Base-by-base conservation (phyloP, 2,113 vertebrate species). In the Eurystomus gularis region DNA sequence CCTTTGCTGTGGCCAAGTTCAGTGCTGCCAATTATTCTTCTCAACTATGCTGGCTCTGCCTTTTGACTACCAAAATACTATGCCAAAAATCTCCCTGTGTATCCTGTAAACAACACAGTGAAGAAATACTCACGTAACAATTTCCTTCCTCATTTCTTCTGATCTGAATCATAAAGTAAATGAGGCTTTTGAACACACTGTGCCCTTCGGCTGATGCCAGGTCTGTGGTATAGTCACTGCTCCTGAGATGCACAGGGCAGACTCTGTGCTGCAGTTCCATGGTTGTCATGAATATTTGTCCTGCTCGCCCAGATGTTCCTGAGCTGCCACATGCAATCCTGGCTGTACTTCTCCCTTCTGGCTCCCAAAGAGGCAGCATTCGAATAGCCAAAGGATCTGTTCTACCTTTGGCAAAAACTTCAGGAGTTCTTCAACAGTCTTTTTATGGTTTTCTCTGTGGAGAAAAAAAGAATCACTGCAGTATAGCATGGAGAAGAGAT, bases 101-200 rank as follows among this genome's bases (percentile, higher is more conserved):
- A 82, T 89, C 92, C 94, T 94, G 92, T 82, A 95, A 95, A 94
- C 82, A 95, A 75, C 42, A 66, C 40, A 88, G 37, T 48, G 68
- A 86, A 95, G 54, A 88, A 88, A 86, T 2, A 25, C 65, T 70
- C 82, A 88, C 1, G 6, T 89, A 80, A 66, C 55, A 62, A 55
- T 92, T 96, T 96, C 92, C 94, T 96, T 96, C 96, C 95, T 91
- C 44, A 17, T 37, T 91, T 91, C 55, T 72, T 23, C 69, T 60
- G 54, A 70, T 49, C 42, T 2, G 2, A 86, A 82, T 10, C 5
- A 4, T 48, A 35, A 1, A 0, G 8, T 49, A 90, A 94, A 80
- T 33, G 58, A 85, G 51, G 70, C 69, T 80, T 88, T 83, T 0
- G 0, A 70, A 70, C 46, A 57, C 0, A 0, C 33, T 46, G 24